Percentiles rank a stretch among this genome's conserved stretches.
Conservation (phyloP, 2,113 vertebrate species). For the Narcine bancroftii region DNA sequence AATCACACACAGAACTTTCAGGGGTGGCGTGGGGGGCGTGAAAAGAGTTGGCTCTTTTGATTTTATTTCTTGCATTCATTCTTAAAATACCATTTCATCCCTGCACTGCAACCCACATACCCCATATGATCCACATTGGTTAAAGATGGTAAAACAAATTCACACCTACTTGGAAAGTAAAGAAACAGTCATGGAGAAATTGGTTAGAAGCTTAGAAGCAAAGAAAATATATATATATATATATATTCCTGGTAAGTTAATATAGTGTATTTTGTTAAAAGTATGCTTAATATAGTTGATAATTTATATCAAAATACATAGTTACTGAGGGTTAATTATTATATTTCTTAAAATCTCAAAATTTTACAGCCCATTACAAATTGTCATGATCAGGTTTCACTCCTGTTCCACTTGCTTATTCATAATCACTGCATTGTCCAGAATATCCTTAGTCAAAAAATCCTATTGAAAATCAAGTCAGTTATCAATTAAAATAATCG, state of each 20-base stretch:
- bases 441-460: constrained; percentile 41
- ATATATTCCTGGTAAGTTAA: constrained; percentile 77
- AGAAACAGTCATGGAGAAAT: constrained; percentile 65
- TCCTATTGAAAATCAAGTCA: constrained; percentile 48
- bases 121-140: constrained; percentile 45
- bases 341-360: constrained; percentile 85
- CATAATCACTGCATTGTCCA: constrained; percentile 44
- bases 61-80: constrained; percentile 49
- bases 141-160: constrained; percentile 61
- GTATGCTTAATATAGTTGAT: constrained; percentile 89
- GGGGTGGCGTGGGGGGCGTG: constrained; percentile 49
- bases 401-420: constrained; percentile 59
- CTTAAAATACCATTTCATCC: constrained; percentile 46
- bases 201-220: constrained; percentile 66
- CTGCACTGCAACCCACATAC: constrained; percentile 51
- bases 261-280: constrained; percentile 65
- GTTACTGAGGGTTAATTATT: constrained; percentile 80
- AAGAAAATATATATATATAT: constrained; percentile 73
- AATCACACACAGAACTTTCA: constrained; percentile 45
- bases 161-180: constrained; percentile 68
- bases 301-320: constrained; percentile 99
- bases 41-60: constrained; percentile 58
- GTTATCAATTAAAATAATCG: constrained; percentile 51
- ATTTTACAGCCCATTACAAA: constrained; percentile 55
- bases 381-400: constrained; percentile 49